Evolutionary conservation across 2,113 vertebrate genomes (phyloP).

Genomic region (Nycticryphes semicollaris): DNA sequence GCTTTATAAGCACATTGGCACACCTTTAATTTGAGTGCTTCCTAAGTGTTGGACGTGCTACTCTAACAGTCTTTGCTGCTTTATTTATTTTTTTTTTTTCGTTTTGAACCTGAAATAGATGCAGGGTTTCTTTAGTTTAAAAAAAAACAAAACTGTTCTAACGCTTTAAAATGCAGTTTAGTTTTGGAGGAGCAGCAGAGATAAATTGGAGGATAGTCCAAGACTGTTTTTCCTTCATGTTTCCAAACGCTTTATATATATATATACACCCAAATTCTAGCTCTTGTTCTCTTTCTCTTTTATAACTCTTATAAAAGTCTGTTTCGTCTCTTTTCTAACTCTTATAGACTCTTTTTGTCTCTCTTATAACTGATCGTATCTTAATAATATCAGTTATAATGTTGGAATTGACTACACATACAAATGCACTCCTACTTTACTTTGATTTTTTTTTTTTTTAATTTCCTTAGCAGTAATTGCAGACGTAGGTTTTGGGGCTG

Average conservation of each 20-base stretch:
- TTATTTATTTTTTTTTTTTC: neutral
- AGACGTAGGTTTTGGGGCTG: neutral
- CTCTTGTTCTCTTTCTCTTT: neutral
- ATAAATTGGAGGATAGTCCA: neutral
- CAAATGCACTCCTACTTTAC: neutral
- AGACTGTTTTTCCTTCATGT: neutral
- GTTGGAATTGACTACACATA: neutral
- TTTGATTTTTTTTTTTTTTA: neutral
- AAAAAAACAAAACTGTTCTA: neutral
- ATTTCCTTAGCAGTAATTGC: neutral
- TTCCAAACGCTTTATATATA: neutral
- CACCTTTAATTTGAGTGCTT: neutral
- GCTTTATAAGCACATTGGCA: neutral
- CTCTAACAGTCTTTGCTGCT: neutral
- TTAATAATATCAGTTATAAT: neutral
- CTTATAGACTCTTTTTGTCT: too few relatives aligned
- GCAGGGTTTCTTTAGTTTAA: neutral
- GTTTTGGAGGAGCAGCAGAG: neutral
- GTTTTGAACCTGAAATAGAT: neutral
- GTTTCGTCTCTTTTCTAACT: too few relatives aligned
- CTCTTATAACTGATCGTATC: too few relatives aligned
- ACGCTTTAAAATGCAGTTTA: neutral
- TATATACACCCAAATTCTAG: neutral
- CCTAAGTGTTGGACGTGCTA: neutral
- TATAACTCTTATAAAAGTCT: neutral